Evolutionary conservation across 2,888 invertebrate genomes (phyloP).

Genomic region (Troides oblongomaculatus): DNA sequence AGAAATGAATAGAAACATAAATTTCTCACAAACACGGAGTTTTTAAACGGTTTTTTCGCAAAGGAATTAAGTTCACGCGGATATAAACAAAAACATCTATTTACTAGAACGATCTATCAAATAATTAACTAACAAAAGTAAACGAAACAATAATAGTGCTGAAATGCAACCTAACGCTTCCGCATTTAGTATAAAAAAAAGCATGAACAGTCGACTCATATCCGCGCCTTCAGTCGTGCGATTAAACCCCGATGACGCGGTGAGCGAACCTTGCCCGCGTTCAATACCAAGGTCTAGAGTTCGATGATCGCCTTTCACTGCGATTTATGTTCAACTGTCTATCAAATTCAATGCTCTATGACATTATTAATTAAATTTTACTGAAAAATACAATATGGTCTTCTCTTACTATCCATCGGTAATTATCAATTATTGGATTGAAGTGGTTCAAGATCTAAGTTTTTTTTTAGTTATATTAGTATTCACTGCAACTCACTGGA

Average conservation of each 20-base stretch:
- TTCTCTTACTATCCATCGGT: no score
- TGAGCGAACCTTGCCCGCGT: slow-evolving; percentile 57
- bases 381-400: background rate
- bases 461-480: no score
- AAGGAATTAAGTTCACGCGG: background rate
- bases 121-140: slow-evolving; percentile 12
- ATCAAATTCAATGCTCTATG: background rate
- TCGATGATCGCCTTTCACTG: slow-evolving; percentile 77
- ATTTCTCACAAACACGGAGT: no score
- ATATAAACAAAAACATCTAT: background rate
- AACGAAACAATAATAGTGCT: slow-evolving; percentile 17
- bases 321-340: slow-evolving; percentile 9
- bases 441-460: no score
- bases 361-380: background rate
- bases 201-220: slow-evolving; percentile 14
- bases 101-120: background rate
- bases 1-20: no score
- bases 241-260: slow-evolving; percentile 36
- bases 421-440: no score
- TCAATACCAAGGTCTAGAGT: slow-evolving; percentile 71
- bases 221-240: slow-evolving; percentile 21
- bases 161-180: slow-evolving; percentile 17
- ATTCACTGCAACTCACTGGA: no score
- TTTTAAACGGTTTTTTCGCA: background rate
- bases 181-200: slow-evolving; percentile 20